Evolutionary conservation across 2,888 invertebrate species (phyloP).

Genomic region (Mythimna pallens): DNA sequence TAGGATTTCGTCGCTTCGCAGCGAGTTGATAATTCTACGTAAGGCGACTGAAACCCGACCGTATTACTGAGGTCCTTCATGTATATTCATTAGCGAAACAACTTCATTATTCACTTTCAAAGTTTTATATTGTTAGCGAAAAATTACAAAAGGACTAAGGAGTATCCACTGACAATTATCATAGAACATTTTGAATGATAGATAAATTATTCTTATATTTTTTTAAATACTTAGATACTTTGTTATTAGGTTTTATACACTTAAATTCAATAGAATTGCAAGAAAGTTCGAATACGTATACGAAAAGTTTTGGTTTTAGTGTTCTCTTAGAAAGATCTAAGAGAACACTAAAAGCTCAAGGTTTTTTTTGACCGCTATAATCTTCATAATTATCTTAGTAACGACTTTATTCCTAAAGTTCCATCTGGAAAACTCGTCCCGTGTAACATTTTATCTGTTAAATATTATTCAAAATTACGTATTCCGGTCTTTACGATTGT

Average conservation of each 20-base stretch:
- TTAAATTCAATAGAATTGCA: too few species aligned
- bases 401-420: not conserved
- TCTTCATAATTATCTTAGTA: not conserved
- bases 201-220: not conserved
- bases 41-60: not conserved
- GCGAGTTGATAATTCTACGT: slow-evolving; percentile 1
- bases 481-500: slow-evolving; percentile 11
- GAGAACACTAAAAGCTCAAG: too few species aligned
- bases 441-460: not conserved
- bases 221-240: not conserved
- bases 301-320: too few species aligned
- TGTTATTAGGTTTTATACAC: too few species aligned
- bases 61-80: slow-evolving; percentile 5
- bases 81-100: slow-evolving; percentile 16
- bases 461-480: slow-evolving; percentile 17
- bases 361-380: not conserved
- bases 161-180: not conserved
- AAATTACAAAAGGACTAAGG: slow-evolving; percentile 9
- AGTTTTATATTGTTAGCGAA: slow-evolving; percentile 16
- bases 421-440: not conserved
- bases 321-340: not conserved
- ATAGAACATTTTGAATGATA: not conserved
- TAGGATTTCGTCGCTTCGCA: not conserved
- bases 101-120: slow-evolving; percentile 11
- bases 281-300: too few species aligned